Conservation (phyloP, 2,113 vertebrate species). For the Caranx ignobilis region DNA sequence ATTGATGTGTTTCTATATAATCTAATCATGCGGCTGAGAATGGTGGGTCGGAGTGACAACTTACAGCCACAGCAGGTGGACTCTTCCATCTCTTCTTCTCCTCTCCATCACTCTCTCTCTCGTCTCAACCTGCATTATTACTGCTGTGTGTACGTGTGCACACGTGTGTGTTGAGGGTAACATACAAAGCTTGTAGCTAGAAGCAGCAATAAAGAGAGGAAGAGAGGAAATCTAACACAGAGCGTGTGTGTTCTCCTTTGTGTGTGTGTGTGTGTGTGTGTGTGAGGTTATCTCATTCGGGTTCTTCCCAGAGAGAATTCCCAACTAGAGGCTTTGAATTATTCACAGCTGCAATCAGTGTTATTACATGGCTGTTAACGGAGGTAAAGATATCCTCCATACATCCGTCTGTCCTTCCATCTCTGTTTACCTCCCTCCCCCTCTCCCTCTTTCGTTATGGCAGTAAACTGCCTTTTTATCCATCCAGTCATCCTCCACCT, state of each 20-base stretch:
- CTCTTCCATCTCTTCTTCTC: constrained; percentile 17
- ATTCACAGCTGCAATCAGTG: constrained; percentile 76
- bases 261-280: constrained; percentile 22
- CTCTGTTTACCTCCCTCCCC: constrained; percentile 57
- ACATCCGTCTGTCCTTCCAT: constrained; percentile 50
- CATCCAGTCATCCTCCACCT: constrained; percentile 40
- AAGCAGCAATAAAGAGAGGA: constrained; percentile 39
- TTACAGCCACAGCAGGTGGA: constrained; percentile 26
- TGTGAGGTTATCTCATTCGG: constrained; percentile 35
- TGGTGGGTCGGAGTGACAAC: constrained; percentile 56
- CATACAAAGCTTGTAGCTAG: constrained; percentile 15
- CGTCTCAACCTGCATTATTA: constrained; percentile 16
- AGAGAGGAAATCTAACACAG: constrained; percentile 18
- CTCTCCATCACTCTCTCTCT: constrained; percentile 7
- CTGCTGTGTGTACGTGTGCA: background rate
- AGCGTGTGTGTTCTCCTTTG: constrained; percentile 20
- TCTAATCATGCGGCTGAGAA: constrained; percentile 65
- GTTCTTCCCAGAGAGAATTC: constrained; percentile 65
- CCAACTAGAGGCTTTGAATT: constrained; percentile 72
- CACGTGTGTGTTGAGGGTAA: background rate
- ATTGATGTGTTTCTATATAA: constrained; percentile 55
- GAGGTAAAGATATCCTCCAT: constrained; percentile 66
- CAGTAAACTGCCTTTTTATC: constrained; percentile 60
- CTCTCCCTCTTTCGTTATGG: constrained; percentile 48
- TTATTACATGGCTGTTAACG: constrained; percentile 74